Evolutionary conservation across 35 echinoderm and acorn worm genomes (phyloP), one percentile per base, ranked within the genome.

Genomic region (Apostichopus californicus): DNA sequence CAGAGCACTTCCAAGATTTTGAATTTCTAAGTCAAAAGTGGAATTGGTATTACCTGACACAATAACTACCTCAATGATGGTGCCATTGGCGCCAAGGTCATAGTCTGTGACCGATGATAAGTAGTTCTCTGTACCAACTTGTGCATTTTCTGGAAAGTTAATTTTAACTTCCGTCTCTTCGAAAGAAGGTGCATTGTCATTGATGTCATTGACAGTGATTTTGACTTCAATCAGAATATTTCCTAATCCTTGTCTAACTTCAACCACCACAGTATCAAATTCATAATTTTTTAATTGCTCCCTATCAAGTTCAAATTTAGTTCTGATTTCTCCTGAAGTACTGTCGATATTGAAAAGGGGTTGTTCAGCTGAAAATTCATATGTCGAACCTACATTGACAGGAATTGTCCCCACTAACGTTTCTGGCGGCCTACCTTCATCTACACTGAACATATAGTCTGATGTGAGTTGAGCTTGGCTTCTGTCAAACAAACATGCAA

Each of bases 121-220:
- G 84, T 90, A 91, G 56, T 92, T 78, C 57, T 92, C 57, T 80
- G 91, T 84, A 53, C 97, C 97, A 91, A 93, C 66, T 54, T 75
- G 58, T 7, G 95, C 95, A 94, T 77, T 96, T 90, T 99, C 97
- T 24, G 95, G 90, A 46, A 99, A 92, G 68, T 79, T 88, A 25
- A 91, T 93, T 73, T 86, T 55, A 68, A 95, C 73, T 28, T 64
- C 83, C 53, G 93, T 18, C 79, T 96, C 82, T 75, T 93, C 90
- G 87, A 99, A 98, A 77, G 81, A 52, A 85, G 97, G 97, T 21
- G 91, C 79, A 90, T 98, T 98, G 77, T 99, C 97, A 77, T 99
- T 99, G 59, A 99, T 77, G 91, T 96, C 97, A 89, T 87, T 66
- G 59, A 99, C 90, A 79, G 90, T 93, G 73, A 99, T 99, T 21